Percentiles rank a stretch among this genome's conserved stretches.
phyloP scores from a whole-genome alignment of 2,888 invertebrate genomes.

The Baccha elongata region DNA sequence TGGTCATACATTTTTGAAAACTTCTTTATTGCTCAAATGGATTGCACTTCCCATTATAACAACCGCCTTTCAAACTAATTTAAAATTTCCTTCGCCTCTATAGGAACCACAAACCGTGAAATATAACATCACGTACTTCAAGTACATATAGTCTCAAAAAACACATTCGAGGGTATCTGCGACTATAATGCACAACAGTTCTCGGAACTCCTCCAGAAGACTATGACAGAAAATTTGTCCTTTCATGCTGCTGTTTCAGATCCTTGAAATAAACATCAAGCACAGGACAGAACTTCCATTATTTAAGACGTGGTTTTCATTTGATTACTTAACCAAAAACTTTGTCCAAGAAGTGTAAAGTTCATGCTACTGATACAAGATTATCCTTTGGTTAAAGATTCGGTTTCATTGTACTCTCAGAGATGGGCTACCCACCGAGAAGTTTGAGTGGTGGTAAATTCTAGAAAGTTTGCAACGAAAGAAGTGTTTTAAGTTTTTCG shows the following conservation, averaged over 20 bases:
- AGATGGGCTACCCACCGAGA: background rate
- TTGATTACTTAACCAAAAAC: constrained; percentile 63
- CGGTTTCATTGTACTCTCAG: constrained; percentile 24
- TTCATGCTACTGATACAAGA: constrained; percentile 62
- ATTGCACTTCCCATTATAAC: too few relatives aligned
- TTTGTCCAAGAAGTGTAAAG: constrained; percentile 70
- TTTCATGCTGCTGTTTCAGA: background rate
- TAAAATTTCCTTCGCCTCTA: too few relatives aligned
- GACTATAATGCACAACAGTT: constrained; percentile 38
- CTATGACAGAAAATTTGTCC: constrained; percentile 60
- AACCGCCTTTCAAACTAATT: constrained; percentile 37
- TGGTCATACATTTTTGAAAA: too few relatives aligned
- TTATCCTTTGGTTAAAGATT: constrained; percentile 58
- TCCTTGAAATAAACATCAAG: constrained; percentile 57
- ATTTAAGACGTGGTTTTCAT: constrained; percentile 74
- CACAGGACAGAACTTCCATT: constrained; percentile 66
- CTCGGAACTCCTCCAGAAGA: constrained; percentile 58
- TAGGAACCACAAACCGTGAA: constrained; percentile 56
- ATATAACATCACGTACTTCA: constrained; percentile 59
- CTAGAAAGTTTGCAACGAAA: constrained; percentile 57
- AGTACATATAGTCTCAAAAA: background rate
- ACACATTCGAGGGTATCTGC: constrained; percentile 29
- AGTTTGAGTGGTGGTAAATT: constrained; percentile 50
- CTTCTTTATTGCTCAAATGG: too few relatives aligned
- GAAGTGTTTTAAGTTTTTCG: constrained; percentile 51